Conservation (phyloP, 2,797 vertebrate species). For the Alauda arvensis region DNA sequence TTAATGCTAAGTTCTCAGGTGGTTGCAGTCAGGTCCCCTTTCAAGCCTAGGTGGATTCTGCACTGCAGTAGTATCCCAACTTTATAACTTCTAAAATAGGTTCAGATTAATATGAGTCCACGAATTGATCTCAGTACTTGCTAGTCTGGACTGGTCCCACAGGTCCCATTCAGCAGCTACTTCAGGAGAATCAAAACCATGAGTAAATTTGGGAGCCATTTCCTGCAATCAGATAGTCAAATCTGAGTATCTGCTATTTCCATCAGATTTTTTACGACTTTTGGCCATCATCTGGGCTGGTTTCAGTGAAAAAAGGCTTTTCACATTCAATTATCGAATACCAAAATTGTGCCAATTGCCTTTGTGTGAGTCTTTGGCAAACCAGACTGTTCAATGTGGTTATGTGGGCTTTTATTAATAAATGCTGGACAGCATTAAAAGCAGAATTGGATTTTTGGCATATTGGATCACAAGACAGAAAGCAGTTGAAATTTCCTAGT, state of each 20-base stretch:
- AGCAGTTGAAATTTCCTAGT: not conserved
- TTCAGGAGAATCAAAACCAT: not conserved
- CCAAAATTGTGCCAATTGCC: not conserved
- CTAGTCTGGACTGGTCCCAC: not conserved
- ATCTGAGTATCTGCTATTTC: not conserved
- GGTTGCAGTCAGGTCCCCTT: not conserved
- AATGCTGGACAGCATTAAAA: not conserved
- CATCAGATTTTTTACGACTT: not conserved
- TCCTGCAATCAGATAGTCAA: not conserved
- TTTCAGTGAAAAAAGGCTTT: not conserved
- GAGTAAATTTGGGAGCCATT: not conserved
- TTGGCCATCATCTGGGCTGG: not conserved
- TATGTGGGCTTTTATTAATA: not conserved
- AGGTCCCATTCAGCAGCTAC: not conserved
- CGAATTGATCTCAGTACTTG: not conserved
- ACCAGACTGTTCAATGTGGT: not conserved
- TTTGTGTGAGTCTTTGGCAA: not conserved
- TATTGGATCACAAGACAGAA: not conserved
- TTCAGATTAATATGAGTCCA: not conserved
- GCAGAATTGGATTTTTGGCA: not conserved
- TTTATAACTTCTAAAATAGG: not conserved
- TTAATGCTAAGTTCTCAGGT: slow-evolving; percentile 2
- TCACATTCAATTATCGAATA: not conserved
- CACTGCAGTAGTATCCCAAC: not conserved
- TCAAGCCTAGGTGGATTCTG: not conserved